phyloP scores from a whole-genome alignment of 2,113 vertebrate genomes.

The Dendrocopos noguchii region DNA sequence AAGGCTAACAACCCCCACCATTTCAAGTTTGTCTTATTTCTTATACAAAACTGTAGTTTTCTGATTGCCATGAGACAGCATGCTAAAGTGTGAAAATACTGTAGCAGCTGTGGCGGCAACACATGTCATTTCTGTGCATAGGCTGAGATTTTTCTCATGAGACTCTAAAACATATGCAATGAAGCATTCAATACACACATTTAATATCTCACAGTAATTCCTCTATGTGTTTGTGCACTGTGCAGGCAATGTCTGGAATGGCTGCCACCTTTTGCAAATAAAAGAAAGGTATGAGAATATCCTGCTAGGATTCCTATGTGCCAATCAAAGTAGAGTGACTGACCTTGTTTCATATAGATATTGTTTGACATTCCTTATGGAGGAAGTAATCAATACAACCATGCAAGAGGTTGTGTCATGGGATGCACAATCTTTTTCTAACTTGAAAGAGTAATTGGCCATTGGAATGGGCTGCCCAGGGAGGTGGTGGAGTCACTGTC shows the following conservation, averaged over 20 bases:
- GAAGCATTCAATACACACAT: constrained; percentile 36
- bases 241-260: background rate
- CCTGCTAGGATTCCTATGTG: background rate
- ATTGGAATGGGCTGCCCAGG: no score
- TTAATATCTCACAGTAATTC: constrained; percentile 55
- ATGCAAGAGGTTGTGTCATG: no score
- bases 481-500: no score
- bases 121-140: constrained; percentile 58
- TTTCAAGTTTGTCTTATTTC: constrained; percentile 25
- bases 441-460: no score
- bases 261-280: constrained; percentile 7
- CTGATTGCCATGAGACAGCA: constrained; percentile 34
- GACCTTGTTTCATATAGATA: background rate
- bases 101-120: constrained; percentile 60
- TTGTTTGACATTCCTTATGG: no score
- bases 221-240: background rate
- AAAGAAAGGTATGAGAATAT: constrained; percentile 19
- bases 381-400: no score
- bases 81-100: constrained; percentile 36
- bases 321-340: background rate
- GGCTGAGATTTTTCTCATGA: constrained; percentile 50
- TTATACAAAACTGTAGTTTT: constrained; percentile 35
- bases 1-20: background rate
- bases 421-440: no score
- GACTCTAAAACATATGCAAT: constrained; percentile 49